These are phyloP conservation scores for Arge pagana DNA, from an alignment of 2,888 invertebrate species.

Conservation along the genomic window DNA sequence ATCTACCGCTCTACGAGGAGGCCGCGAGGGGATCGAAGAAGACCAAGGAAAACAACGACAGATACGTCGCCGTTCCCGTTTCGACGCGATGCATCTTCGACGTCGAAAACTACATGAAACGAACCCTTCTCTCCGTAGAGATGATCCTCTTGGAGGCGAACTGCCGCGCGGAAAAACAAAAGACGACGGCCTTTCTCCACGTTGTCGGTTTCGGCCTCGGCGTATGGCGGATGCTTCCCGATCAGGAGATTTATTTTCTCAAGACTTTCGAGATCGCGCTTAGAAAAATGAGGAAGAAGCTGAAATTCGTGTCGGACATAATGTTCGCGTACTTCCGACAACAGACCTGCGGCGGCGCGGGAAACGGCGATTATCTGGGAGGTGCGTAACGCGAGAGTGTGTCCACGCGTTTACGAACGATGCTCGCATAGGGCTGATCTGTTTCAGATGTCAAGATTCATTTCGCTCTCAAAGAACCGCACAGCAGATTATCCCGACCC, in stretches of 20 bases:
- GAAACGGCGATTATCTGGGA: constrained; percentile 57
- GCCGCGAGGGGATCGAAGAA: constrained; percentile 38
- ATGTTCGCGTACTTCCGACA: constrained; percentile 69
- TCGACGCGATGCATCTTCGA: constrained; percentile 50
- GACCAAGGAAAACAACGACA: constrained; percentile 45
- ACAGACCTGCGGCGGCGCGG: constrained; percentile 58
- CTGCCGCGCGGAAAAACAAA: constrained; percentile 60
- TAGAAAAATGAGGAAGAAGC: constrained; percentile 57
- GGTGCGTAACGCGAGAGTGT: constrained; percentile 34
- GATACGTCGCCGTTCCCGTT: constrained; percentile 41
- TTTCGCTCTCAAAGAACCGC: constrained; percentile 51
- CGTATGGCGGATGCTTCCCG: constrained; percentile 67
- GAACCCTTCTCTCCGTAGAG: constrained; percentile 60
- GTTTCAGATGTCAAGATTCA: constrained; percentile 53
- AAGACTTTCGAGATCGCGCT: constrained; percentile 68
- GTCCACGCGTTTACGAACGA: background rate
- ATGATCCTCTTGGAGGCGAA: constrained; percentile 68
- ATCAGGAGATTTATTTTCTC: constrained; percentile 68
- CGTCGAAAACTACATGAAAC: constrained; percentile 53
- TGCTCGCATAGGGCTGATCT: background rate
- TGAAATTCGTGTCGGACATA: constrained; percentile 65
- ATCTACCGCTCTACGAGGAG: constrained; percentile 49
- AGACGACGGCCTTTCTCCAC: constrained; percentile 66
- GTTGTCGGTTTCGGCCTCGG: constrained; percentile 67
- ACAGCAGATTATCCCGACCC: constrained; percentile 45